Evolutionary conservation across 2,113 vertebrate genomes (phyloP), one percentile per base, ranked within the genome.

Genomic region (Nematolebias whitei): DNA sequence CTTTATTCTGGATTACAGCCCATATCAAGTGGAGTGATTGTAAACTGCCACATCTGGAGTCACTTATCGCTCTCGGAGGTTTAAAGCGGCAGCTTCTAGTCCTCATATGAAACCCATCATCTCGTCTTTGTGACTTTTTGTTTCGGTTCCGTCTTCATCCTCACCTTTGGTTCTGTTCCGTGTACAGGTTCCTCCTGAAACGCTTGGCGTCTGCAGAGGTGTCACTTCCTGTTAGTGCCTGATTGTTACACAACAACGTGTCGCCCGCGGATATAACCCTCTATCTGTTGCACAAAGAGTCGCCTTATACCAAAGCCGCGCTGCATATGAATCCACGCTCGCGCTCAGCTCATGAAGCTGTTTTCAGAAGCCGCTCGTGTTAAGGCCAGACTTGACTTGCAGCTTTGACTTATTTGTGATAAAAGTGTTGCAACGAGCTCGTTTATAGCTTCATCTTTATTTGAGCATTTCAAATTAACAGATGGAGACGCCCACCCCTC

Each of bases 181-280:
- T 58, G 56, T 43, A 0, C 14, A 51, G 63, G 60, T 71, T 63
- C 58, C 54, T 61, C 43, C 79, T n/a, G 35, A 82, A 87, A 70
- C 62, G 57, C 69, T 74, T 26, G 54, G 74, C 81, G 56, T 29
- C 41, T 38, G 76, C 12, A 7, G 74, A 68, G 47, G 55, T 78
- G 80, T 84, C 74, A 54, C 79, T 85, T 84, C 77, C 63, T 70
- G 74, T 10, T 39, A 63, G 81, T 82, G 74, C 82, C 76, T 85
- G 76, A 53, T 80, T 61, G 73, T 89, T 85, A 82, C 85, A 82
- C 83, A 84, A 85, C 78, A 80, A 63, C 57, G 47, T 39, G 60
- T 67, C 8, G 80, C 82, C 77, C 71, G 16, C 73, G 80, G 80
- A 78, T 63, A 67, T 84, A 87, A 88, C 83, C 84, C 74, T 63